A percentile compares a stretch with the other conserved stretches of the same genome.
Conservation (phyloP, 2,888 invertebrate species). For the Craniophora ligustri region DNA sequence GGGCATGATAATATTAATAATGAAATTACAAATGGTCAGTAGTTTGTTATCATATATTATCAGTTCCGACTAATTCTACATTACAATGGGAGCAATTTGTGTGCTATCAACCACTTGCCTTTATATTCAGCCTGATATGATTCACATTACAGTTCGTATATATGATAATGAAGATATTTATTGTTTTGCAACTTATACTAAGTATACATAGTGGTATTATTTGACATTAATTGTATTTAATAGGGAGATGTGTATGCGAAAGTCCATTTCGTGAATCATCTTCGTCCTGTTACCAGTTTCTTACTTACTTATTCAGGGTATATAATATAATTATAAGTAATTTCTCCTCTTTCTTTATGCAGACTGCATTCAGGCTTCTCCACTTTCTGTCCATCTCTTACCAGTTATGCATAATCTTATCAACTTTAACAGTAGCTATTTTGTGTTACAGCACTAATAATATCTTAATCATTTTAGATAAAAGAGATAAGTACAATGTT, state of each 20-base stretch:
- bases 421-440: too few species aligned
- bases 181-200: slow-evolving; percentile 1
- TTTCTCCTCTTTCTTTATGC: too few species aligned
- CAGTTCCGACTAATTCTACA: slow-evolving; percentile 59
- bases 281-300: too few species aligned
- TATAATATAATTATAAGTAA: too few species aligned
- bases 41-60: slow-evolving; percentile 68
- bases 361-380: too few species aligned
- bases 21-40: slow-evolving; percentile 58
- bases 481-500: too few species aligned
- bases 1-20: slow-evolving; percentile 46
- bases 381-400: too few species aligned
- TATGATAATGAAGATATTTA: slow-evolving; percentile 12
- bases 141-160: slow-evolving; percentile 27
- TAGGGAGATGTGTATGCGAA: not conserved
- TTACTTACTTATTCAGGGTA: too few species aligned
- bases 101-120: slow-evolving; percentile 26
- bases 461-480: too few species aligned
- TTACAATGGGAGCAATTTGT: slow-evolving; percentile 44
- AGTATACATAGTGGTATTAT: slow-evolving; percentile 5
- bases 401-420: too few species aligned
- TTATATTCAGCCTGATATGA: slow-evolving; percentile 18
- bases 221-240: slow-evolving; percentile 1
- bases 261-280: not conserved
- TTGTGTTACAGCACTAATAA: too few species aligned